These are phyloP conservation scores for Acanthoscelides obtectus DNA, from an alignment of 2,888 invertebrate genomes.

Conservation along the genomic window DNA sequence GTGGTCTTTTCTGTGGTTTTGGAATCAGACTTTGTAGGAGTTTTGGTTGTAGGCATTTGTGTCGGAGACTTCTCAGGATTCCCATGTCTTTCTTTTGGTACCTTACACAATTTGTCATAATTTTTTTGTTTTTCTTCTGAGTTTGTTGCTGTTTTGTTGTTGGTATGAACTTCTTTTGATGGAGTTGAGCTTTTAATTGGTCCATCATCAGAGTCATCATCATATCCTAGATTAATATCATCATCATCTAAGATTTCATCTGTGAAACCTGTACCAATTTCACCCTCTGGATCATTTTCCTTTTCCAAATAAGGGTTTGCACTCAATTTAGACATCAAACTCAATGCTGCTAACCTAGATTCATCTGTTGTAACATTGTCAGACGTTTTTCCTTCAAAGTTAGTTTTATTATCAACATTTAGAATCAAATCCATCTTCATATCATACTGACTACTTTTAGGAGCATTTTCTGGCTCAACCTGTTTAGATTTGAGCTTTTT, in stretches of 20 bases:
- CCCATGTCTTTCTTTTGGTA: no score
- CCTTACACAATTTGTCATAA: no score
- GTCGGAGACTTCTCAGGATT: not conserved
- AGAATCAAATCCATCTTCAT: slow-evolving; percentile 15
- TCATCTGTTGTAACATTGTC: slow-evolving; percentile 18
- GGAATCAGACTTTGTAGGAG: not conserved
- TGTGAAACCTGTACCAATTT: not conserved
- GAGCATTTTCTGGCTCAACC: slow-evolving; percentile 1
- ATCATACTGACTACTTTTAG: slow-evolving; percentile 10
- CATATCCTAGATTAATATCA: slow-evolving; percentile 8
- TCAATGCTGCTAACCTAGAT: slow-evolving; percentile 20
- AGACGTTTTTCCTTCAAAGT: slow-evolving; percentile 20
- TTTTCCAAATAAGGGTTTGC: slow-evolving; percentile 7
- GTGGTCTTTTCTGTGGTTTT: not conserved
- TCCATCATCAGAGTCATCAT: slow-evolving; percentile 7
- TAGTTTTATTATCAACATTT: slow-evolving; percentile 17
- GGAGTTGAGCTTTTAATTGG: not conserved
- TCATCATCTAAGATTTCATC: not conserved
- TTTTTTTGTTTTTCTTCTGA: no score
- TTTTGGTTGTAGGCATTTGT: not conserved
- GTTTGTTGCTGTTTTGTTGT: no score
- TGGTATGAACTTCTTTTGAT: not conserved
- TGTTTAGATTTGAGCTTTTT: slow-evolving; percentile 30
- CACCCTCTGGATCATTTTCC: not conserved
- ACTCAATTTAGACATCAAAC: slow-evolving; percentile 29